Percentiles rank a stretch among this genome's conserved stretches.
phyloP scores from a whole-genome alignment of 1,140 invertebrate species.

The Nasonia longicornis region DNA sequence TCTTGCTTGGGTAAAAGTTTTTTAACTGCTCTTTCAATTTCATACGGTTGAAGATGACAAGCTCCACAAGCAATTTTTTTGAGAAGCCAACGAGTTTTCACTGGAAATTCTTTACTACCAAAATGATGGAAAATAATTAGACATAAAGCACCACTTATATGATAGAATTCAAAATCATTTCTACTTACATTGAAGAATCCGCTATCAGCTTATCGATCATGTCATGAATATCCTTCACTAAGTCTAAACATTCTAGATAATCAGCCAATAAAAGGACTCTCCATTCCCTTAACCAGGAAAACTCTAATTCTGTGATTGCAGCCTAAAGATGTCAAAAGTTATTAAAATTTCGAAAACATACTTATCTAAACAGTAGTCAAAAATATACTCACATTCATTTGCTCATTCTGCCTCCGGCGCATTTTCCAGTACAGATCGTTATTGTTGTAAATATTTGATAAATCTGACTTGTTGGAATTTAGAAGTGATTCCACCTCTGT shows the following conservation, averaged over 20 bases:
- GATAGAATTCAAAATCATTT: constrained; percentile 27
- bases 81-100: constrained; percentile 66
- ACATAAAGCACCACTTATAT: constrained; percentile 18
- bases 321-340: constrained; percentile 59
- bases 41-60: constrained; percentile 57
- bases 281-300: constrained; percentile 75
- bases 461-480: constrained; percentile 55
- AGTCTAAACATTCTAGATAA: constrained; percentile 61
- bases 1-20: constrained; percentile 64
- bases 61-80: constrained; percentile 66
- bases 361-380: constrained; percentile 31
- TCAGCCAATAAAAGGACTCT: constrained; percentile 73
- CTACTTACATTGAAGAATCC: constrained; percentile 64
- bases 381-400: constrained; percentile 69
- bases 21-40: constrained; percentile 67
- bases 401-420: constrained; percentile 69
- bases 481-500: constrained; percentile 60
- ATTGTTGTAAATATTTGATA: constrained; percentile 58
- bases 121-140: neutral
- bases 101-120: constrained; percentile 60
- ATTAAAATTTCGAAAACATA: constrained; percentile 31
- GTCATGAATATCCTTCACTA: constrained; percentile 57
- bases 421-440: constrained; percentile 71
- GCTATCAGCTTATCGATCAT: constrained; percentile 69
- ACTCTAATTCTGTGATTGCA: constrained; percentile 73